Evolutionary conservation across 2,113 vertebrate species (phyloP), one percentile per base, ranked within the genome.

Genomic region (Carassius gibelio): DNA sequence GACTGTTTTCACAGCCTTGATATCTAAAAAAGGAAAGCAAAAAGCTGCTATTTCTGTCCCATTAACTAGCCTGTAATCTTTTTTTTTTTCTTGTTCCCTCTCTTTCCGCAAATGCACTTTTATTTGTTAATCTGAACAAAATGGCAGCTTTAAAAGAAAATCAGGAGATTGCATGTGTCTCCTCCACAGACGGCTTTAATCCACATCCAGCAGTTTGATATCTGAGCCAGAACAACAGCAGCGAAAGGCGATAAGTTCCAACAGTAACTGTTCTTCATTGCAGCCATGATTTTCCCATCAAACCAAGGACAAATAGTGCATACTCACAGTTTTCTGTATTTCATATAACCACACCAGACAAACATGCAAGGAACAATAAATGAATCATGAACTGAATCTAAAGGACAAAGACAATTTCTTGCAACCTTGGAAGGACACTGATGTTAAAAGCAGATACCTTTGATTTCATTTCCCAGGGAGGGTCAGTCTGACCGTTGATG

Each of bases 151-250:
- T 61, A 50, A 36, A 57, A 15, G 52, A 17, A 19, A 34, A 21
- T 34, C 30, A 78, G 26, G 45, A 42, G 84, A 62, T 42, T 61
- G 34, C 36, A 52, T 76, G 26, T 11, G 23, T 34, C 75, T 55
- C 34, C 36, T 26, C 5, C 26, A 42, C 48, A 17, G 57, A 30
- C 1, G 13, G 9, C 42, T 76, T 77, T 81, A 87, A 89, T 90
- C 90, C 84, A 34, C 78, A 76, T 88, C 82, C 90, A 86, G 89
- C 83, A 45, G 75, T 88, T 86, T 88, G 84, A 92, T 87, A 89
- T 92, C 84, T 88, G 90, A 91, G 90, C 89, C 85, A 78, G 52
- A 85, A 87, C 77, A 83, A 90, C 90, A 84, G 86, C 45, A 69
- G 74, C 71, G 83, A 88, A 83, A 59, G 19, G 57, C 86, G 87